Percentiles rank a stretch among this genome's conserved stretches.
Conservation (phyloP, 2,888 invertebrate genomes). For the Aphidius colemani region DNA sequence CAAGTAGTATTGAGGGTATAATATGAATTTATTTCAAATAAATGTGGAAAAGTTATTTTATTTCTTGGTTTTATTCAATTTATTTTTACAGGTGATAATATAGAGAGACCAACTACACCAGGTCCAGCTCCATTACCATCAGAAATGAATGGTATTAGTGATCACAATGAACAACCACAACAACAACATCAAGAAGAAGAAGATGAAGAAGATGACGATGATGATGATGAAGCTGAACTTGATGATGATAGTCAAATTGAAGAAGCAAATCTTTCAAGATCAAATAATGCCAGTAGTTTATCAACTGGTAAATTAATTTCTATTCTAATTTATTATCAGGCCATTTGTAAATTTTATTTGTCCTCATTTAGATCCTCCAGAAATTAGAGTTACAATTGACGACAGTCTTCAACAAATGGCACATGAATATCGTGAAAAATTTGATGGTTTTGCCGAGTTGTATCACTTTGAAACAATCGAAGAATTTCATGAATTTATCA, state of each 20-base stretch:
- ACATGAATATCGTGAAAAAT: slow-evolving; percentile 37
- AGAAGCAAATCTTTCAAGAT: neutral
- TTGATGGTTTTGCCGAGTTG: slow-evolving; percentile 37
- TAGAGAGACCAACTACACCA: slow-evolving; percentile 15
- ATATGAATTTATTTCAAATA: neutral
- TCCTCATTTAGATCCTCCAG: slow-evolving; percentile 13
- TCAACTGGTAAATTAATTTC: slow-evolving; percentile 7
- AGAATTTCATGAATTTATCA: slow-evolving; percentile 38
- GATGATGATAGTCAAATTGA: slow-evolving; percentile 3
- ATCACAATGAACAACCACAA: neutral
- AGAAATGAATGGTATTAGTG: slow-evolving; percentile 23
- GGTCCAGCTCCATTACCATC: slow-evolving; percentile 20
- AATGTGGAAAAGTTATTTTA: neutral
- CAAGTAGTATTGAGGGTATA: slow-evolving; percentile 29
- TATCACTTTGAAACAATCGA: slow-evolving; percentile 36
- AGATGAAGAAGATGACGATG: slow-evolving; percentile 33
- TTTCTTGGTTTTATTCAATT: neutral
- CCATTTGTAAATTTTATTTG: too few species aligned
- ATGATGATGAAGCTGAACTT: slow-evolving; percentile 28
- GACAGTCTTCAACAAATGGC: slow-evolving; percentile 26
- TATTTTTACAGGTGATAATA: slow-evolving; percentile 6
- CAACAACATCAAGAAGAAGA: slow-evolving; percentile 5
- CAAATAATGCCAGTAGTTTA: slow-evolving; percentile 2
- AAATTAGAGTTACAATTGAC: slow-evolving; percentile 25
- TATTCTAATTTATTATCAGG: too few species aligned